These are phyloP conservation scores for Bimastos eiseni DNA, from an alignment of 2,888 invertebrate species.

Conservation along the genomic window DNA sequence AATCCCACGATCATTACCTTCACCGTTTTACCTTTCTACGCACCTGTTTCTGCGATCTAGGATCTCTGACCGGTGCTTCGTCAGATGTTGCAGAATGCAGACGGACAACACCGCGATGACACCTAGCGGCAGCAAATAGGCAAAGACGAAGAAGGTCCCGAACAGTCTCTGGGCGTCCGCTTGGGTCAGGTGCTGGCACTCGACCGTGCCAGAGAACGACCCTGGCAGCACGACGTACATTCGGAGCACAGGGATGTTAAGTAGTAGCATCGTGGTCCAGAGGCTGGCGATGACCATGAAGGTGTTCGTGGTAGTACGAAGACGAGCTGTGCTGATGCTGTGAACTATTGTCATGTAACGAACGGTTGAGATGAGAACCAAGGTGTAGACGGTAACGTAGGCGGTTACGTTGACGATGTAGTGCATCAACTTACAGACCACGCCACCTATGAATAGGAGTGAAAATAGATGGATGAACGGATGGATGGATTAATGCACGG, in stretches of 20 bases:
- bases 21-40: not conserved
- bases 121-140: conserved; percentile 83
- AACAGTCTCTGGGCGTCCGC: conserved; percentile 45
- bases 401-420: conserved; percentile 89
- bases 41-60: conserved; percentile 18
- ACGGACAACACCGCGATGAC: conserved; percentile 69
- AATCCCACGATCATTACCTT: no score
- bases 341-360: conserved; percentile 28
- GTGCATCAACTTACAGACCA: conserved; percentile 85
- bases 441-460: conserved; percentile 70
- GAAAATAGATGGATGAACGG: no score
- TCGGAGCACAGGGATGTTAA: conserved; percentile 31
- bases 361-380: conserved; percentile 38
- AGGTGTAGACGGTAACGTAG: conserved; percentile 82
- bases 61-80: conserved; percentile 29
- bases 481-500: no score
- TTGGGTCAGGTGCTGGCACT: conserved; percentile 35
- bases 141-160: conserved; percentile 71
- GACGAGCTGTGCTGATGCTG: conserved; percentile 66
- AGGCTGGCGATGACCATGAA: conserved; percentile 31
- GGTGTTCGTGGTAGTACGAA: conserved; percentile 63
- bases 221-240: conserved; percentile 34
- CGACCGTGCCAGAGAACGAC: not conserved
- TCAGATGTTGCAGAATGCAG: conserved; percentile 38
- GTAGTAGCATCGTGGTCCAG: conserved; percentile 33